Base-by-base conservation (phyloP, 2,797 vertebrate genomes). In the Todus mexicanus region DNA sequence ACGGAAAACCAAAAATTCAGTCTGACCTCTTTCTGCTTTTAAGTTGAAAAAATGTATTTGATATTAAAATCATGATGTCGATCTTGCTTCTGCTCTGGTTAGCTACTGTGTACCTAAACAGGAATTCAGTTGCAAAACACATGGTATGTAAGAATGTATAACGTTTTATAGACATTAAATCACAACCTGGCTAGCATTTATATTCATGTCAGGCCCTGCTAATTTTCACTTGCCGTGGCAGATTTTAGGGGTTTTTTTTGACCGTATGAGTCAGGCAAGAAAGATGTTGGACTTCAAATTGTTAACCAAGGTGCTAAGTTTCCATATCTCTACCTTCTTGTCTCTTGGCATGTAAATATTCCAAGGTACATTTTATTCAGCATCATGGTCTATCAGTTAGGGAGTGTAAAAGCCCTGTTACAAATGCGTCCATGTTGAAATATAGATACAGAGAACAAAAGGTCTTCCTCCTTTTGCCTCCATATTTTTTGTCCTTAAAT, bases 81-180 rank as follows among this genome's bases (percentile, higher is more conserved):
- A 74, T 82, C 42, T 77, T 77, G 33, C 57, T 66, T 84, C 47
- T 84, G 22, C 81, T 87, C 77, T 73, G 68, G 57, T 20, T 54
- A 63, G 29, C 15, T 68, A 10, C 51, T 48, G 25, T 53, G 4
- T 54, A 71, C 7, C 14, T 38, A 84, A 84, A 70, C 56, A 82
- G 10, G 68, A 73, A 29, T 70, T 91, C 72, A 78, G 61, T 91
- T 95, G 69, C 51, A 73, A 93, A 95, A 90, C 66, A 22, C 29
- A 59, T 0, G 2, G 20, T 69, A 61, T 81, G 47, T 35, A 89
- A 86, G 59, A 29, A 43, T 81, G 84, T 59, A 42, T 69, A 51
- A 54, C 18, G 10, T 91, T 96, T 96, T 96, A 89, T 54, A 84
- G 82, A 70, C 15, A 26, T 88, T 72, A 73, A 94, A 85, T 90